A percentile compares a stretch with the other conserved stretches of the same genome.
Evolutionary conservation across 1,140 invertebrate genomes (phyloP).

Genomic region (Drosophila novamexicana): DNA sequence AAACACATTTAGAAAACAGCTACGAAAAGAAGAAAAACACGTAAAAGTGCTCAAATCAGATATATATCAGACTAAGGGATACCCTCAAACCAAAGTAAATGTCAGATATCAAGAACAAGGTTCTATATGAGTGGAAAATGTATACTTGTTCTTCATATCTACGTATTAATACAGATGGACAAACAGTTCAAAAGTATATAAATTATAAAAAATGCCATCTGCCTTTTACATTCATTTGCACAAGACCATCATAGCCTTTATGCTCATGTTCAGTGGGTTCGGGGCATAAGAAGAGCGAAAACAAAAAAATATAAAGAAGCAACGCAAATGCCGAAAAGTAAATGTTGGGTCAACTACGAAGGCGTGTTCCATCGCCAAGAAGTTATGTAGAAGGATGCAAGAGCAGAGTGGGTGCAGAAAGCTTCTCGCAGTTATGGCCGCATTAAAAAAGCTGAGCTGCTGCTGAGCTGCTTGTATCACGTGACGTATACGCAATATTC

Average conservation of each 20-base stretch:
- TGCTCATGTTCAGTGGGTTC: not conserved
- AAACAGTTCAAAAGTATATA: too few species aligned
- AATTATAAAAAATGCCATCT: not conserved
- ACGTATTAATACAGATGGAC: too few species aligned
- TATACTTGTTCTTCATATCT: too few species aligned
- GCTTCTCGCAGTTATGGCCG: constrained; percentile 39
- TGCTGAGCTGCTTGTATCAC: constrained; percentile 43
- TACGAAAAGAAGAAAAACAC: constrained; percentile 19
- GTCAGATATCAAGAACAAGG: too few species aligned
- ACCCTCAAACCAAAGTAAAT: not conserved
- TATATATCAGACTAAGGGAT: not conserved
- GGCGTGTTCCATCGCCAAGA: constrained; percentile 7
- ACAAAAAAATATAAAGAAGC: constrained; percentile 24
- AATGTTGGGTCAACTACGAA: constrained; percentile 67
- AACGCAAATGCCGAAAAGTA: constrained; percentile 64
- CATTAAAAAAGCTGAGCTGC: constrained; percentile 38
- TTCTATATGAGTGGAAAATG: too few species aligned
- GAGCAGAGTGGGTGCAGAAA: constrained; percentile 9
- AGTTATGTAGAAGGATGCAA: not conserved
- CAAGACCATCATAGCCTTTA: not conserved
- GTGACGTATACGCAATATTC: constrained; percentile 74
- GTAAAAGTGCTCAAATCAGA: not conserved
- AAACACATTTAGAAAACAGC: constrained; percentile 77
- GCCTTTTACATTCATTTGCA: not conserved
- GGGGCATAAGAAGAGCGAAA: not conserved